Percentiles rank a stretch among this genome's conserved stretches.
phyloP scores from a whole-genome alignment of 2,113 vertebrate genomes.

The Phylloscopus whistleri region DNA sequence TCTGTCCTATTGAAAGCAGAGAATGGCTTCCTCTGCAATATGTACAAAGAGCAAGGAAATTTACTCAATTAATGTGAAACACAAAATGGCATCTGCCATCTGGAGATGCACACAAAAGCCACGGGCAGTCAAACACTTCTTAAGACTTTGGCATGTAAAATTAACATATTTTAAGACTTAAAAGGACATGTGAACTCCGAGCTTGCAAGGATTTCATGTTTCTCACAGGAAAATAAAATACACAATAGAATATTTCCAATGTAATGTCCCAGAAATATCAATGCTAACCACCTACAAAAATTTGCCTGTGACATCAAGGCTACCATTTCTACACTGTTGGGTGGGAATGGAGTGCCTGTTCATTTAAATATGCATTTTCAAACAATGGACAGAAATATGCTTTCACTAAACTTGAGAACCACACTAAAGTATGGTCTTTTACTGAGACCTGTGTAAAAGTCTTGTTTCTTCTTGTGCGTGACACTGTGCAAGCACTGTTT shows the following conservation, averaged over 20 bases:
- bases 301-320: background rate
- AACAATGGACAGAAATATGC: background rate
- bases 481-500: background rate
- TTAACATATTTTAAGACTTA: conserved; percentile 69
- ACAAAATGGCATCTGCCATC: conserved; percentile 80
- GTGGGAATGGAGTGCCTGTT: background rate
- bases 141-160: conserved; percentile 78
- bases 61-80: conserved; percentile 80
- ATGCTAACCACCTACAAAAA: background rate
- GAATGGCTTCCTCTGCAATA: conserved; percentile 77
- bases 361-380: background rate
- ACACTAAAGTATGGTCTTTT: background rate
- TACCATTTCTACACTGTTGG: background rate
- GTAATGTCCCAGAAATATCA: background rate
- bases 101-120: conserved; percentile 75
- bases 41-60: conserved; percentile 79
- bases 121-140: conserved; percentile 73
- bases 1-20: conserved; percentile 77
- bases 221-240: background rate
- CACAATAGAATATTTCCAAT: background rate
- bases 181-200: conserved; percentile 50
- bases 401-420: background rate
- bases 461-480: background rate
- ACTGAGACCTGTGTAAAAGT: background rate
- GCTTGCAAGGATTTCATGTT: background rate